Evolutionary conservation across 2,888 invertebrate genomes (phyloP).

Genomic region (Lutraria lutraria): DNA sequence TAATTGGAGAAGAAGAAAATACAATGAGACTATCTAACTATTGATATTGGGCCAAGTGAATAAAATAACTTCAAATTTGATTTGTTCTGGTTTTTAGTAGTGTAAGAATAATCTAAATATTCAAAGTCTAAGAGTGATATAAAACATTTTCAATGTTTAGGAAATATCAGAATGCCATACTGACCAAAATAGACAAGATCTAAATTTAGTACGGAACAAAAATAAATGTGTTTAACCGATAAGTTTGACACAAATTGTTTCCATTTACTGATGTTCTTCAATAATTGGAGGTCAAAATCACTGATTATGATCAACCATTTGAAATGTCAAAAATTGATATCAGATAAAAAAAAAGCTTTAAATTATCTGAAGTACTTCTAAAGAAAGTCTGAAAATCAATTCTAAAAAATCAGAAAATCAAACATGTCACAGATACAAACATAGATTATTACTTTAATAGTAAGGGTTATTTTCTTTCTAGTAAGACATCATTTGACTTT

Average conservation of each 20-base stretch:
- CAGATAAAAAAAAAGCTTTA: background rate
- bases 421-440: background rate
- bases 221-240: background rate
- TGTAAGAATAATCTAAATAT: no score
- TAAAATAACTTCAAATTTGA: no score
- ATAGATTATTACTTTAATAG: background rate
- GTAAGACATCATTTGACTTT: no score
- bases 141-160: no score
- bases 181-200: background rate
- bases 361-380: background rate
- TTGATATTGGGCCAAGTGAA: background rate
- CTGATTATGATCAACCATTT: constrained; percentile 16
- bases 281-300: background rate
- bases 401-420: background rate
- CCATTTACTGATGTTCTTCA: background rate
- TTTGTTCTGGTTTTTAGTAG: no score
- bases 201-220: background rate
- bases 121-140: no score
- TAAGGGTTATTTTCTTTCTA: background rate
- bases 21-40: background rate
- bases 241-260: constrained; percentile 25
- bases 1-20: background rate
- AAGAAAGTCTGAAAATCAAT: background rate
- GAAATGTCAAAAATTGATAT: constrained; percentile 10
- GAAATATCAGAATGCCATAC: background rate